Conservation (phyloP, 2,888 invertebrate species). For the Campoplex capitator region DNA sequence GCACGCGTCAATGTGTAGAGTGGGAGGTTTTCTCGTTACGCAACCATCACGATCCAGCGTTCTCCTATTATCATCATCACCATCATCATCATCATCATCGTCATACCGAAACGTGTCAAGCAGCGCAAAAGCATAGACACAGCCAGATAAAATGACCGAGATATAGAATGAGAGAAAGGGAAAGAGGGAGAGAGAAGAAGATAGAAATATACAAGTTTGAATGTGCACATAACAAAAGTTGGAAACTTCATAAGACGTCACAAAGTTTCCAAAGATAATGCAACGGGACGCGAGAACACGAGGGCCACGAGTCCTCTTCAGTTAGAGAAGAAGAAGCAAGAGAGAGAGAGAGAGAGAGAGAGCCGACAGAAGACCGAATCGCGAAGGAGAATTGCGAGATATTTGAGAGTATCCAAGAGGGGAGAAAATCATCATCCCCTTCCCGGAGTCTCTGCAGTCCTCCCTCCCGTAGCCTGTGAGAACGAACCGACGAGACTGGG, state of each 20-base stretch:
- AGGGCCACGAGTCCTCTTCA: conserved; percentile 29
- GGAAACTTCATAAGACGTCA: conserved; percentile 79
- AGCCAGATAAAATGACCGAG: conserved; percentile 4
- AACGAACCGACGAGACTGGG: conserved; percentile 43
- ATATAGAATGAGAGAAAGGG: not conserved
- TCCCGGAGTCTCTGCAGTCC: not conserved
- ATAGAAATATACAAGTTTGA: conserved; percentile 62
- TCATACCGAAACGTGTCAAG: conserved; percentile 26
- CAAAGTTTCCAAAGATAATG: conserved; percentile 79
- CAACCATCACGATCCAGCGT: conserved; percentile 38
- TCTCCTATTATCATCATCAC: conserved; percentile 21
- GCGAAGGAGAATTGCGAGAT: conserved; percentile 24
- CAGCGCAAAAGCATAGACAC: conserved; percentile 8
- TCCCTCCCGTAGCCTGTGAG: conserved; percentile 3
- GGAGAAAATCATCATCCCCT: conserved; percentile 23
- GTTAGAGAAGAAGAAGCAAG: not conserved
- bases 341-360: conserved; percentile 16
- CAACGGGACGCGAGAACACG: conserved; percentile 76
- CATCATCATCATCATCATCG: not conserved
- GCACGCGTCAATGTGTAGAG: no score
- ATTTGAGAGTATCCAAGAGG: conserved; percentile 16
- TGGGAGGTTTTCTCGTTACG: conserved; percentile 24
- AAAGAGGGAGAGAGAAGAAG: conserved; percentile 27
- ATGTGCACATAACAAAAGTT: conserved; percentile 77
- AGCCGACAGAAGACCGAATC: not conserved